Base-by-base conservation (phyloP, 2,797 vertebrate species). In the Podargus strigoides region DNA sequence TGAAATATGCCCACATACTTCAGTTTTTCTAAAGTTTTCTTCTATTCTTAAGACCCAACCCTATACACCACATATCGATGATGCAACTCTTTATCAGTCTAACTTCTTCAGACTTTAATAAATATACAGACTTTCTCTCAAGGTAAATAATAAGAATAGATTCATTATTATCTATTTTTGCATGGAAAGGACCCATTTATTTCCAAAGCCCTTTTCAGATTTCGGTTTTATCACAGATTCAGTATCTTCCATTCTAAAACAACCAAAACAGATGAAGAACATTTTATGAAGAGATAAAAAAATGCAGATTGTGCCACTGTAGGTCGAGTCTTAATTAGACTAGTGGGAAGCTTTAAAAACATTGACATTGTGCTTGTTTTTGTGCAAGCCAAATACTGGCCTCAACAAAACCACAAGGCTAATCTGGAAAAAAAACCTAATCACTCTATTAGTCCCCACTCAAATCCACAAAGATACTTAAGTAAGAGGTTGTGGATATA, bases 391-490 rank as follows among this genome's bases (percentile, higher is more conserved):
- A 92, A 84, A 85, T 63, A 70, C 42, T 1, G 3, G 39, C 42
- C 21, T 15, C 80, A 92, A 70, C 56, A 87, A 87, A 94, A 93
- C 82, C 74, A 60, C 58, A 87, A 36, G 74, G 62, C 56, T 96
- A 85, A 87, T 89, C 92, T 80, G 75, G 17, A 56, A 27, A 13
- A 34, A 24, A 47, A 47, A 47, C 50, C 59, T 93, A 86, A 94
- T 94, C 87, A 84, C 63, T 85, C 44, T 53, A 87, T 81, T 90
- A 94, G 93, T 89, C 83, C 74, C n/a, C 60, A 87, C 74, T 94
- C 83, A 91, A 90, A 96, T 82, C 85, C 87, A 94, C 77, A 86
- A 79, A 60, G 56, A 90, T 72, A 75, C 66, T 91, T 91, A 63
- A 95, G 37, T 63, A 89, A 91, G 67, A 79, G 87, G 44, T 53